Base-by-base conservation (phyloP, 2,888 invertebrate species). In the Eudasyphora cyanicolor region DNA sequence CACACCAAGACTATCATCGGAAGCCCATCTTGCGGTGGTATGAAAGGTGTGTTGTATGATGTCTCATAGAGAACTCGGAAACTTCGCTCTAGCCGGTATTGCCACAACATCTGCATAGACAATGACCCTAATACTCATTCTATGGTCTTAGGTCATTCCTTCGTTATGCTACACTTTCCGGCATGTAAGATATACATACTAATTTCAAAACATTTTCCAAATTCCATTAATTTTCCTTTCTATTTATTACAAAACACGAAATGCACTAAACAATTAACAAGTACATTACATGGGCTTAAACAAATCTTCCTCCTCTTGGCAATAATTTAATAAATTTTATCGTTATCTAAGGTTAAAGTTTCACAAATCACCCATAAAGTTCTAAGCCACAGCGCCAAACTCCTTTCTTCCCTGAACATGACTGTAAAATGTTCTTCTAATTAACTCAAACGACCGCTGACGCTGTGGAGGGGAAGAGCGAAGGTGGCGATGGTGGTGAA, bases 251-350 rank as follows among this genome's bases (percentile, higher is more conserved):
- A 14, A 45, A n/a, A n/a, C n/a, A 60, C n/a, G 14, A 60, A 35
- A 17, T 67, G n/a, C 6, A 21, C n/a, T 10, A 35, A 71, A 35
- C 49, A 45, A 51, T 71, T 71, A 32, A 29, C 45, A 51, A 51
- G 45, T 17, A 71, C 51, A 51, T 45, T 54, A 35, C 32, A 32
- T 19, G 32, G n/a, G 21, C 17, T 10, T 51, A 21, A 0, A 21
- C 10, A 4, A 7, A 1, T 5, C 27, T 19, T 0, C 71, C 8
- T 27, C 21, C 21, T 17, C 42, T 29, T 32, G 21, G 60, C 69
- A 76, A 74, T 82, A 82, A 79, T 79, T 82, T 79, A 79, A 76
- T 76, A 79, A 54, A 79, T 81, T 84, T 84, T 84, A 84, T 84
- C n/a, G 75, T 24, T 67, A n/a, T 57, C 71, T 67, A 42, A 78